A percentile compares a stretch with the other conserved stretches of the same genome.
Evolutionary conservation across 2,113 vertebrate species (phyloP).

Genomic region (Paramisgurnus dabryanus): DNA sequence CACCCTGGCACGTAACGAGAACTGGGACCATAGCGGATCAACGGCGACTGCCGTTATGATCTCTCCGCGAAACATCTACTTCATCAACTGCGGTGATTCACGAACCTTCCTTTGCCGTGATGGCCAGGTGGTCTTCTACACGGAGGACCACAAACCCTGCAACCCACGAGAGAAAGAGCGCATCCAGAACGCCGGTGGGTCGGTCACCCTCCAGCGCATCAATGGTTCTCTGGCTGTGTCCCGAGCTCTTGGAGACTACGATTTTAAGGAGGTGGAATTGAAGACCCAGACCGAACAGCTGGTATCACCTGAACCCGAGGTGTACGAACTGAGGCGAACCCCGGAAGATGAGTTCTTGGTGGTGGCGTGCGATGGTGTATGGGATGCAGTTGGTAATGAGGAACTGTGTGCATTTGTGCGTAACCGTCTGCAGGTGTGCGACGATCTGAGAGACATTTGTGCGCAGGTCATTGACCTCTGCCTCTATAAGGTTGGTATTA

Average conservation of each 20-base stretch:
- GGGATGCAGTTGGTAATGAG: slow-evolving; percentile 78
- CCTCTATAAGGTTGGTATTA: slow-evolving; percentile 79
- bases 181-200: slow-evolving; percentile 81
- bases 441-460: slow-evolving; percentile 79
- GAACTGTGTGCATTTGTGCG: slow-evolving; percentile 76
- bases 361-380: slow-evolving; percentile 82
- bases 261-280: slow-evolving; percentile 76
- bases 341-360: slow-evolving; percentile 79
- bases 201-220: slow-evolving; percentile 75
- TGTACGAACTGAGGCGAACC: slow-evolving; percentile 73
- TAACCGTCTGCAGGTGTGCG: slow-evolving; percentile 74
- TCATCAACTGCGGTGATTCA: slow-evolving; percentile 82
- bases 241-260: slow-evolving; percentile 80
- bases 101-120: slow-evolving; percentile 77
- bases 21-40: slow-evolving; percentile 77
- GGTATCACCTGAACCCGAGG: slow-evolving; percentile 81
- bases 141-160: slow-evolving; percentile 81
- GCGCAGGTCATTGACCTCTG: slow-evolving; percentile 79
- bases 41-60: slow-evolving; percentile 74
- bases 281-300: slow-evolving; percentile 79
- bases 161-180: slow-evolving; percentile 79
- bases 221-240: slow-evolving; percentile 83
- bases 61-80: slow-evolving; percentile 75
- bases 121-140: slow-evolving; percentile 76
- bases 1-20: slow-evolving; percentile 65